Evolutionary conservation across 2,888 invertebrate species (phyloP).

Genomic region (Drosophila subquinaria): DNA sequence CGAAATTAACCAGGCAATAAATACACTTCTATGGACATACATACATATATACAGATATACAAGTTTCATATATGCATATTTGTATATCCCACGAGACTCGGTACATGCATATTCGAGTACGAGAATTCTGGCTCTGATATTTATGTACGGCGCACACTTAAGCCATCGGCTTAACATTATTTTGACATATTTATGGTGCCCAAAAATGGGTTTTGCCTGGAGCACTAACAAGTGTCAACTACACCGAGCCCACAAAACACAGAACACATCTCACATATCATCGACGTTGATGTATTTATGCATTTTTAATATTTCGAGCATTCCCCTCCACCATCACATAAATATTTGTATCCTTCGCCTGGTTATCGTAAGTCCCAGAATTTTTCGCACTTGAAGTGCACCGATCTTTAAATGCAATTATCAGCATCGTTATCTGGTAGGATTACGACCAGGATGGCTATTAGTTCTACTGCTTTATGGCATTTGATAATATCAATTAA

Average conservation of each 20-base stretch:
- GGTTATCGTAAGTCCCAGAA: constrained; percentile 53
- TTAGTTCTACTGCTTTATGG: constrained; percentile 69
- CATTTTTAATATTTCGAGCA: constrained; percentile 72
- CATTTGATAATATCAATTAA: constrained; percentile 62
- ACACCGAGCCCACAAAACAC: constrained; percentile 30
- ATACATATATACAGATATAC: neutral
- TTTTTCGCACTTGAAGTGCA: constrained; percentile 47
- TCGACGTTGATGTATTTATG: constrained; percentile 71
- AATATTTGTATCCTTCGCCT: constrained; percentile 36
- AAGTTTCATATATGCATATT: constrained; percentile 22
- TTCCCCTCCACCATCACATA: constrained; percentile 35
- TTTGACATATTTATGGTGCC: constrained; percentile 82
- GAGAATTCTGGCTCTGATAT: constrained; percentile 17
- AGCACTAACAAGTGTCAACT: constrained; percentile 65
- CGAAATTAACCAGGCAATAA: constrained; percentile 44
- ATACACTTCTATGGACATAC: constrained; percentile 17
- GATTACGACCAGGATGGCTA: constrained; percentile 54
- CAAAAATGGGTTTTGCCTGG: constrained; percentile 55
- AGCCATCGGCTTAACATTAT: constrained; percentile 61
- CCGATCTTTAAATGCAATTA: constrained; percentile 60
- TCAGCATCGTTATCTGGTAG: constrained; percentile 81
- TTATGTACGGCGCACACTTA: constrained; percentile 43
- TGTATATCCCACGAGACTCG: constrained; percentile 70
- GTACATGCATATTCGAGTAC: constrained; percentile 10
- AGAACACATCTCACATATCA: constrained; percentile 69